Percentiles rank a stretch among this genome's conserved stretches.
These are phyloP conservation scores for Bradypus variegatus DNA, from an alignment of 2,797 vertebrate genomes.

Conservation along the genomic window DNA sequence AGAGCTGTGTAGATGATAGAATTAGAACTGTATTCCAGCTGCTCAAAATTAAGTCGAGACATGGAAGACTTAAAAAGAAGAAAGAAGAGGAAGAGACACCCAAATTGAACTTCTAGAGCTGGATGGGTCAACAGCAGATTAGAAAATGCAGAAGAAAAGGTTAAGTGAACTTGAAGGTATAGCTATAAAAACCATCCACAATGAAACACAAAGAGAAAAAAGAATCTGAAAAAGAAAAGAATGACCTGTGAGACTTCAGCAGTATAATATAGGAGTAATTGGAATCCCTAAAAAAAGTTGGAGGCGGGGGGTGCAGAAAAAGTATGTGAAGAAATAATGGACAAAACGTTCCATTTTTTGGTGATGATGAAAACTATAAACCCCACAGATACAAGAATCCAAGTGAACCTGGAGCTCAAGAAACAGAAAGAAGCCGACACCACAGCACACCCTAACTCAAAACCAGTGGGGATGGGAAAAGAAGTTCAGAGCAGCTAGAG, in stretches of 20 bases:
- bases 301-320: not conserved
- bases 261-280: not conserved
- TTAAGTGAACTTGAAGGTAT: not conserved
- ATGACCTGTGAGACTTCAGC: not conserved
- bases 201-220: not conserved
- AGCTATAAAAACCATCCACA: not conserved
- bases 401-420: not conserved
- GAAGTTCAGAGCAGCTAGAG: not conserved
- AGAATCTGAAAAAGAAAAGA: not conserved
- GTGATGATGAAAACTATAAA: not conserved
- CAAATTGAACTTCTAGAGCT: not conserved
- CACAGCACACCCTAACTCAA: not conserved
- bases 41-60: not conserved
- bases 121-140: not conserved
- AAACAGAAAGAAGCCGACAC: not conserved
- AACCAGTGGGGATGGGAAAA: not conserved
- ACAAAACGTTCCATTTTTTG: not conserved
- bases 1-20: no score
- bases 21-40: not conserved
- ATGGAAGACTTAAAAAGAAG: not conserved
- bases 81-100: not conserved
- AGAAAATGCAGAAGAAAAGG: not conserved
- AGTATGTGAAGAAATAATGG: not conserved
- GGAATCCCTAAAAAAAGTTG: not conserved
- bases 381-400: not conserved